Conservation (phyloP, 1,140 invertebrate genomes). For the Micrasema longulum region DNA sequence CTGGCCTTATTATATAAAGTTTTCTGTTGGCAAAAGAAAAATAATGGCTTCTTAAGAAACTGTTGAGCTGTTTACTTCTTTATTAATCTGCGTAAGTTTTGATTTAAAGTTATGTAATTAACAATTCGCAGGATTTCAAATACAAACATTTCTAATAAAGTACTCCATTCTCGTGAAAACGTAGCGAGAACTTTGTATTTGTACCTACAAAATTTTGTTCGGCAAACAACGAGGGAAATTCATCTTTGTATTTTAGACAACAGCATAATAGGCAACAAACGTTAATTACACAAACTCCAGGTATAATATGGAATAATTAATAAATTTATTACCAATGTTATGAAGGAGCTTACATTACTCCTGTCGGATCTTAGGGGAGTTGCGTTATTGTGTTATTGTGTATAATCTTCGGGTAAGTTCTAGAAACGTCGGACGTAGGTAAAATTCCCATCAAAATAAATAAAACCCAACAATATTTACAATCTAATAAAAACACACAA, state of each 20-base stretch:
- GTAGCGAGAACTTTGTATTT: slow-evolving; percentile 12
- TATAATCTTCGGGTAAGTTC: slow-evolving; percentile 27
- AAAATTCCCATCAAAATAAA: too few species aligned
- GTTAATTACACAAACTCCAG: slow-evolving; percentile 19
- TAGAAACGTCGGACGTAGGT: slow-evolving; percentile 4
- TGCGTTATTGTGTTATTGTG: slow-evolving; percentile 22
- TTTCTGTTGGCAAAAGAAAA: too few species aligned
- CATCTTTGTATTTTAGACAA: slow-evolving; percentile 24
- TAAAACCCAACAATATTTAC: too few species aligned
- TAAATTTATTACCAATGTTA: slow-evolving; percentile 34
- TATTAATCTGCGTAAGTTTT: too few species aligned
- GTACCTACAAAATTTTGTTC: neutral
- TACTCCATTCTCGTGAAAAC: slow-evolving; percentile 6
- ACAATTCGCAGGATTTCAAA: too few species aligned
- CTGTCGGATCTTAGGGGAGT: slow-evolving; percentile 25
- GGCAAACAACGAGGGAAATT: slow-evolving; percentile 11
- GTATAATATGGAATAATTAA: slow-evolving; percentile 19
- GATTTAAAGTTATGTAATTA: too few species aligned
- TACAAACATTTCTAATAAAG: slow-evolving; percentile 8
- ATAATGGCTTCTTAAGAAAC: too few species aligned
- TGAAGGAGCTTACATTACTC: slow-evolving; percentile 15
- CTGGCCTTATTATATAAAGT: too few species aligned
- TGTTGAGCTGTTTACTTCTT: too few species aligned
- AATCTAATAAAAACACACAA: too few species aligned
- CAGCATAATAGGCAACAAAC: slow-evolving; percentile 11